Conservation (phyloP, 2,113 vertebrate species). For the Gila orcuttii region DNA sequence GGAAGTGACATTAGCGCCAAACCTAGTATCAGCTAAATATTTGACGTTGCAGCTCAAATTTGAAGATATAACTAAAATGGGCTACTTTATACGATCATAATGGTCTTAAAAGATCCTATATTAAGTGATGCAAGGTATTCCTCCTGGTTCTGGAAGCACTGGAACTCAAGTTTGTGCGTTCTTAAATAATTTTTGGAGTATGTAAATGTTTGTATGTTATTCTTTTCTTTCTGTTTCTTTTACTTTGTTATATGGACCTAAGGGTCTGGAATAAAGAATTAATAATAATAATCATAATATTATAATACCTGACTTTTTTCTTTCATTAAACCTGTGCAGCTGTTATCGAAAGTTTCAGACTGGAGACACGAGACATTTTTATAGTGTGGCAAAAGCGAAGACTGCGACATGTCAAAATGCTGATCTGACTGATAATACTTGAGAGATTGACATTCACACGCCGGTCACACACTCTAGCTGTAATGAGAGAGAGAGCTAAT, state of each 20-base stretch:
- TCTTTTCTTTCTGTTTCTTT: too few relatives aligned
- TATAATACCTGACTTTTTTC: background rate
- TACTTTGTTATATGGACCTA: too few relatives aligned
- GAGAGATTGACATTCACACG: background rate
- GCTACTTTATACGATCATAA: background rate
- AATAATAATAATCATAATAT: too few relatives aligned
- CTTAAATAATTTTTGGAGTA: too few relatives aligned
- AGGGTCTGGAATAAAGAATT: too few relatives aligned
- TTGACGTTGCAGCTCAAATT: background rate
- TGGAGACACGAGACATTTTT: background rate
- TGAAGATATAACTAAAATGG: background rate
- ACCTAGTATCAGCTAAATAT: background rate
- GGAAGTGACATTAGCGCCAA: slow-evolving; percentile 26
- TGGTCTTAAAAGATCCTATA: too few relatives aligned
- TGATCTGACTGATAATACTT: background rate
- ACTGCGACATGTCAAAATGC: background rate
- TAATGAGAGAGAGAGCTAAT: slow-evolving; percentile 23
- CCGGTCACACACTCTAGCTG: background rate
- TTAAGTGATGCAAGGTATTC: too few relatives aligned
- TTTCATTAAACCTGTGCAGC: background rate
- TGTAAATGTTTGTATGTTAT: too few relatives aligned
- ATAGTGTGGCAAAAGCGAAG: background rate
- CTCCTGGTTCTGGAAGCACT: too few relatives aligned
- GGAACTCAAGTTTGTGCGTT: too few relatives aligned
- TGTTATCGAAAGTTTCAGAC: background rate